Conservation (phyloP, 2,797 vertebrate genomes). For the Picus viridis region DNA sequence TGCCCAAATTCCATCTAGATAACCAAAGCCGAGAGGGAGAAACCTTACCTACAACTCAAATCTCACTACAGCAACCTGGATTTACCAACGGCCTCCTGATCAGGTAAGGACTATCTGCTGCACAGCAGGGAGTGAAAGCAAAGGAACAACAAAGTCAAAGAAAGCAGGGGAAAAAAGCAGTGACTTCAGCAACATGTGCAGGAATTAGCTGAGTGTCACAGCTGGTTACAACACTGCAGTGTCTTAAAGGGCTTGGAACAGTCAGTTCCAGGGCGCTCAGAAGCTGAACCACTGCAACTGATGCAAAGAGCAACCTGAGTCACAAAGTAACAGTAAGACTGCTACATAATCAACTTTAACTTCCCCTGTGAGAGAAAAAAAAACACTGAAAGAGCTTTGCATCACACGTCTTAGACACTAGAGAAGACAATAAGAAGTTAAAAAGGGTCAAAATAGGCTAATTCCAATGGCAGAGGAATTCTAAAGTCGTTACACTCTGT, state of each 20-base stretch:
- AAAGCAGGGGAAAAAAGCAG: neutral
- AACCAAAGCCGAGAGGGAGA: neutral
- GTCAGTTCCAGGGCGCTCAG: neutral
- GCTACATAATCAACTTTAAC: neutral
- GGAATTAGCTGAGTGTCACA: neutral
- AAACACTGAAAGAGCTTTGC: neutral
- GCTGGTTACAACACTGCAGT: neutral
- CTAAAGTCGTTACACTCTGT: neutral
- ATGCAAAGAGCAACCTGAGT: neutral
- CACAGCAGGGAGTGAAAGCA: rapidly evolving
- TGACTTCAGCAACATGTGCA: neutral
- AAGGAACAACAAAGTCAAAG: constrained; percentile 11
- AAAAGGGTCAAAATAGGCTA: neutral
- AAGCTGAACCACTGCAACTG: neutral
- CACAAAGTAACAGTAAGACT: neutral
- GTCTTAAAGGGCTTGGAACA: neutral
- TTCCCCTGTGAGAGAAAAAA: neutral
- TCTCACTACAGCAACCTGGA: neutral
- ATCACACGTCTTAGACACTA: rapidly evolving
- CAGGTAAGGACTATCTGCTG: neutral
- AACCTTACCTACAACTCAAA: neutral
- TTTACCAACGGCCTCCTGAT: neutral
- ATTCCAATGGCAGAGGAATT: neutral
- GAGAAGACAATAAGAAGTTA: neutral
- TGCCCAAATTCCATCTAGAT: neutral